Conservation (phyloP, 2,797 vertebrate species). For the Anableps anableps region DNA sequence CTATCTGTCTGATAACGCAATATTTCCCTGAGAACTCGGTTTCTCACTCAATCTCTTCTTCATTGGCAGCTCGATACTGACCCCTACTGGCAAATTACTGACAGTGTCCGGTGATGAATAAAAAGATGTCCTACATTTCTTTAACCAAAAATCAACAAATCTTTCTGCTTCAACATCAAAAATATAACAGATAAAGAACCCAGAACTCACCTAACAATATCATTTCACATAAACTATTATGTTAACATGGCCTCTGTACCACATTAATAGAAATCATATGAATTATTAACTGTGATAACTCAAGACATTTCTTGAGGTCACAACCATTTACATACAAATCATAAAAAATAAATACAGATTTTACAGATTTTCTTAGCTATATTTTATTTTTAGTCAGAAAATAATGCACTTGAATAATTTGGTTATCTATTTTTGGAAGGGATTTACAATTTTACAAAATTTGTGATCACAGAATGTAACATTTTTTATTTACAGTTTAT, state of each 20-base stretch:
- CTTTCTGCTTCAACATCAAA: too few species aligned
- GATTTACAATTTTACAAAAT: slow-evolving; percentile 3
- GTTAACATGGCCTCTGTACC: too few species aligned
- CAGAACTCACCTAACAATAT: too few species aligned
- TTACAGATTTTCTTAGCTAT: not conserved
- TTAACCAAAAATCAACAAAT: not conserved
- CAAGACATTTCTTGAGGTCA: not conserved
- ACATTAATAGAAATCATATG: slow-evolving; percentile 13
- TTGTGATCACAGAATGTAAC: not conserved
- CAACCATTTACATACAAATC: slow-evolving; percentile 1
- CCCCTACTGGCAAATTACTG: not conserved
- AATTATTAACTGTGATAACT: slow-evolving; percentile 13
- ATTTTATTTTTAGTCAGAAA: slow-evolving; percentile 3
- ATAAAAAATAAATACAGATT: not conserved
- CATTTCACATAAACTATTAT: too few species aligned
- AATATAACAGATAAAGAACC: too few species aligned
- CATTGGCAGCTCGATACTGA: not conserved
- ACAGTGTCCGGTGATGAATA: not conserved
- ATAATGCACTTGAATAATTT: not conserved
- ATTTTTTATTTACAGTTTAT: slow-evolving; percentile 8
- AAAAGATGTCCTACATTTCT: not conserved
- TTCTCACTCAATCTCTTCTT: not conserved
- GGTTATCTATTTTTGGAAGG: not conserved
- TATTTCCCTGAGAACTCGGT: not conserved
- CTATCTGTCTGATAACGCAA: not conserved